Base-by-base conservation (phyloP, 2,888 invertebrate genomes). In the Plagodis dolabraria region DNA sequence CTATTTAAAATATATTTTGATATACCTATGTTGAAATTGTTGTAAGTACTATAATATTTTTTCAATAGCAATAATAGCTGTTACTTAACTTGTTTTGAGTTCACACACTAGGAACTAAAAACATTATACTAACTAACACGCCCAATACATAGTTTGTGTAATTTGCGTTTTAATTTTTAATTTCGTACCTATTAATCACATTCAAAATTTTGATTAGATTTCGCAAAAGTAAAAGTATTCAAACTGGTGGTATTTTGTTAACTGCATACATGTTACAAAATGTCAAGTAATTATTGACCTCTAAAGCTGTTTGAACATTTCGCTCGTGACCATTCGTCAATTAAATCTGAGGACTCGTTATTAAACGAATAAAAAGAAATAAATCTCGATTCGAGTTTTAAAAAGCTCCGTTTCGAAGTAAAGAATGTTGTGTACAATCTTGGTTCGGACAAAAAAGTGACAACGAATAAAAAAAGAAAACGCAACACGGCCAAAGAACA, bases 381-480 rank as follows among this genome's bases (percentile, higher is more conserved):
- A 87, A 89, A 87, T 87, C 87, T 84, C 74, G 77, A 75, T 61
- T 62, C 83, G 78, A 88, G 86, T 86, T 83, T 87, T 86, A 89
- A 92, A 92, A 92, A 92, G 89, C 88, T 87, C 77, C 90, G 87
- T 92, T 92, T 85, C 92, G 91, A 84, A 92, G 92, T 92, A 92
- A 92, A 92, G 92, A 92, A 92, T 92, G 91, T 91, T 90, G 90
- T 91, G 91, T 92, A 92, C 92, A 92, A 91, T 91, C 91, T 91
- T 74, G 86, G 85, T 86, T 86, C 86, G 84, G 87, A 89, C 89
- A 91, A 92, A 92, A 91, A 92, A 92, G 92, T 92, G 92, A 92
- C 92, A 92, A 91, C 87, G 87, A 89, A 88, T 85, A 89, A 92
- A 87, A 40, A 87, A 85, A 86, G 72, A 83, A 83, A 83, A 81